A percentile compares a stretch with the other conserved stretches of the same genome.
phyloP scores from a whole-genome alignment of 2,113 vertebrate genomes.

The Nettapus auritus region DNA sequence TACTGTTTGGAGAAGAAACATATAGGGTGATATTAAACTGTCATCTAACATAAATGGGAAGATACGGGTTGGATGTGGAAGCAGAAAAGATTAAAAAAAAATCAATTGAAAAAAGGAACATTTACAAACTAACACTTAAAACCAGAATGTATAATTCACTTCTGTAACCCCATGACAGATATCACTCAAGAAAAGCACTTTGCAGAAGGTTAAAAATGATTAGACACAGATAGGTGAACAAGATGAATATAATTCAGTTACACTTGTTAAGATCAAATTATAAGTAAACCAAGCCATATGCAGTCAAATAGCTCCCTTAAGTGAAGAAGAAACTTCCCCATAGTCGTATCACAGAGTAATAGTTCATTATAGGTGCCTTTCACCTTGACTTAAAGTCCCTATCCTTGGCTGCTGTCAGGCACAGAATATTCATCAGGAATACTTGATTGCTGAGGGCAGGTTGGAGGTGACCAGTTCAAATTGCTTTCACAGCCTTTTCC shows the following conservation, averaged over 20 bases:
- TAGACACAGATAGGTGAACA: not conserved
- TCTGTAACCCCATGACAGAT: not conserved
- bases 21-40: constrained; percentile 43
- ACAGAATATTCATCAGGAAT: not conserved
- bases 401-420: not conserved
- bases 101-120: not conserved
- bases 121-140: constrained; percentile 44
- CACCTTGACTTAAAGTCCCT: not conserved
- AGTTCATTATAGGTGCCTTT: not conserved
- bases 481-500: not conserved
- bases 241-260: not conserved
- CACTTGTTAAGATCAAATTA: constrained; percentile 9
- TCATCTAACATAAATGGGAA: constrained; percentile 35
- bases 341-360: not conserved
- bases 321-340: not conserved
- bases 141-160: not conserved
- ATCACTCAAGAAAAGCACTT: constrained; percentile 2
- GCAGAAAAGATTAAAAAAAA: not conserved
- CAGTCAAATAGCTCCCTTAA: not conserved
- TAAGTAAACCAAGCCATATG: not conserved
- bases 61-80: not conserved
- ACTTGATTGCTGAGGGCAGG: not conserved
- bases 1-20: constrained; percentile 24
- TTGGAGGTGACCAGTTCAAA: not conserved
- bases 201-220: constrained; percentile 18